Evolutionary conservation across 2,113 vertebrate genomes (phyloP).

Genomic region (Sphaerodactylus townsendi): DNA sequence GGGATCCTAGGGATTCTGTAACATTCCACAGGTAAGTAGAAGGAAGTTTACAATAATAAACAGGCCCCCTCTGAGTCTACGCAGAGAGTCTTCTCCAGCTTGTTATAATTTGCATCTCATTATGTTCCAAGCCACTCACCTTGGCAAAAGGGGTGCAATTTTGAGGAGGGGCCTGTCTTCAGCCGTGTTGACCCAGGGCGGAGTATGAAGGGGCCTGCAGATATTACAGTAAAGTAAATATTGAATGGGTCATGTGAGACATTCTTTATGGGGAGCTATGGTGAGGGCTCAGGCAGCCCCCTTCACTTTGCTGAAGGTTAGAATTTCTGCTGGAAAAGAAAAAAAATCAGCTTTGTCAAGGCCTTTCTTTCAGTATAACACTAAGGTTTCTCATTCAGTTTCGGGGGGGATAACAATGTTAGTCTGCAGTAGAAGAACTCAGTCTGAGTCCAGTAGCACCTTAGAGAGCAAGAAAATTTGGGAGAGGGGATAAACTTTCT

Average conservation of each 20-base stretch:
- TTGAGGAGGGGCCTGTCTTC: background rate
- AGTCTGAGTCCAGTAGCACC: no score
- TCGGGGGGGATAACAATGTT: no score
- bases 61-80: background rate
- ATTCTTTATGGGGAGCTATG: background rate
- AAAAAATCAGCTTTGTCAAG: background rate
- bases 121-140: background rate
- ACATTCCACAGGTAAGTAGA: no score
- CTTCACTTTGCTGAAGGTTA: background rate
- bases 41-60: no score
- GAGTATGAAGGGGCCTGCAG: background rate
- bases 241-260: conserved; percentile 12
- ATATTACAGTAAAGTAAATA: conserved; percentile 20
- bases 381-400: background rate
- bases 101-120: background rate
- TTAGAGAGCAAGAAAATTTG: no score
- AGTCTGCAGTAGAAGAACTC: no score
- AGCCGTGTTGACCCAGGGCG: conserved; percentile 10
- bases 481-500: no score
- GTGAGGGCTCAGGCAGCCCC: background rate
- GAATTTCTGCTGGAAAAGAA: background rate
- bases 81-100: background rate
- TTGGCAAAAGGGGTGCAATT: background rate
- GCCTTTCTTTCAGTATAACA: background rate
- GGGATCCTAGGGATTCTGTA: no score